These are phyloP conservation scores for Hypocryptadius cinnamomeus DNA, from an alignment of 2,113 vertebrate genomes.

Conservation along the genomic window DNA sequence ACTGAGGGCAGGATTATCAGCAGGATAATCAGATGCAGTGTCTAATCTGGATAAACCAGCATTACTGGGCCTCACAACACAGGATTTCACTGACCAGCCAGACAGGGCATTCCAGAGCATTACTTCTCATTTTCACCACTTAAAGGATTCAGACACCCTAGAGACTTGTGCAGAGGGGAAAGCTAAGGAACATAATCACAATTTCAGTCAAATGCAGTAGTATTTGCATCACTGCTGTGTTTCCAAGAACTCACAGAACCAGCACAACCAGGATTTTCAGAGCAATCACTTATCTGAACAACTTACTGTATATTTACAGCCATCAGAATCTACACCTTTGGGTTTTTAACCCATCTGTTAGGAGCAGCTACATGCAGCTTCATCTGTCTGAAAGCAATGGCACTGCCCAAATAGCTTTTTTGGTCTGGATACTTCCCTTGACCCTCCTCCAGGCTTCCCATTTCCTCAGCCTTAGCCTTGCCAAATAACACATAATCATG, in stretches of 20 bases:
- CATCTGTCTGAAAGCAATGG: neutral
- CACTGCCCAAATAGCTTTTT: neutral
- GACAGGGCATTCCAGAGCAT: neutral
- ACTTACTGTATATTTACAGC: neutral
- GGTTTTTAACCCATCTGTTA: neutral
- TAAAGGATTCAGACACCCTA: neutral
- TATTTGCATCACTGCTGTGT: neutral
- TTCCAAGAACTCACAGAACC: neutral
- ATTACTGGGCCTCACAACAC: neutral
- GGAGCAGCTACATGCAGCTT: neutral
- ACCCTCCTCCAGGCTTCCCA: neutral
- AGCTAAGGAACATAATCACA: neutral
- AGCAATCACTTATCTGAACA: neutral
- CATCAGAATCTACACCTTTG: neutral
- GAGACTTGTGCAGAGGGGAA: neutral
- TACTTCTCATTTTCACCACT: neutral
- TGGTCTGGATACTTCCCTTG: neutral
- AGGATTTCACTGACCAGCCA: neutral
- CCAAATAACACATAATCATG: neutral
- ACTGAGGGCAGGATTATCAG: conserved; percentile 38
- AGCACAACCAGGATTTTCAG: neutral
- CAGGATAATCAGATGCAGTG: conserved; percentile 28
- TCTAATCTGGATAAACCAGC: conserved; percentile 46
- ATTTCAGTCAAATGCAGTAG: neutral
- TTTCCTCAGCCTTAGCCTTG: neutral